Base-by-base conservation (phyloP, 23 tunicate species). In the Aplidium turbinatum region DNA sequence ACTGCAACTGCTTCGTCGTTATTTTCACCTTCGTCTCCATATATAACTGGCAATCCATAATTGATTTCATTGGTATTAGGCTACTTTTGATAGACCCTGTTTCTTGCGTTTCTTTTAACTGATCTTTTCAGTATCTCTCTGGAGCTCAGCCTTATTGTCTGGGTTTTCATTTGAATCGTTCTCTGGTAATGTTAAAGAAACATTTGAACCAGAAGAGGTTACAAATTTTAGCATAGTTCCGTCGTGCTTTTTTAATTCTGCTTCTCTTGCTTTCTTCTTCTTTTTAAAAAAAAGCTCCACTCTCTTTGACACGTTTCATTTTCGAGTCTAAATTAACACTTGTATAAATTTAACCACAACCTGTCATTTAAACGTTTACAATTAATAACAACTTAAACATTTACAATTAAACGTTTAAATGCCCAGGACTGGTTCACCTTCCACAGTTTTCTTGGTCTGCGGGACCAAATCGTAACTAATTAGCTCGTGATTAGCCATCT, bases 161-260 rank as follows among this genome's bases (percentile, higher is more conserved):
- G 76, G 76, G 60, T 70, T 70, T 70, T 70, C 63, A 32, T 70
- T 70, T 70, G 76, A 70, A 70, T 70, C 76, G 76, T 70, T 70
- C 63, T 70, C 76, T 70, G 76, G 76, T 48, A 48, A 26, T 70
- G 76, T 48, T 48, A 70, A 70, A 70, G 76, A 70, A 70, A 47
- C 76, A 70, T 70, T 70, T 70, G 76, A 70, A 70, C 76, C 63
- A 70, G 76, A 70, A 70, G 76, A 70, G 63, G 76, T 70, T 48
- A 70, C 63, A 48, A 70, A 70, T 33, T 70, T 47, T 70, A 70
- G 63, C 76, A 70, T 70, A 70, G 76, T 62, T 70, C 76, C 76
- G 34, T 70, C 60, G 36, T 48, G 76, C 76, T 70, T 70, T 47
- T 70, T 70, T 48, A 70, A 48, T 70, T 70, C 76, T 70, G 76